phyloP scores from a whole-genome alignment of 1,140 invertebrate genomes.

The Drosophila truncata region DNA sequence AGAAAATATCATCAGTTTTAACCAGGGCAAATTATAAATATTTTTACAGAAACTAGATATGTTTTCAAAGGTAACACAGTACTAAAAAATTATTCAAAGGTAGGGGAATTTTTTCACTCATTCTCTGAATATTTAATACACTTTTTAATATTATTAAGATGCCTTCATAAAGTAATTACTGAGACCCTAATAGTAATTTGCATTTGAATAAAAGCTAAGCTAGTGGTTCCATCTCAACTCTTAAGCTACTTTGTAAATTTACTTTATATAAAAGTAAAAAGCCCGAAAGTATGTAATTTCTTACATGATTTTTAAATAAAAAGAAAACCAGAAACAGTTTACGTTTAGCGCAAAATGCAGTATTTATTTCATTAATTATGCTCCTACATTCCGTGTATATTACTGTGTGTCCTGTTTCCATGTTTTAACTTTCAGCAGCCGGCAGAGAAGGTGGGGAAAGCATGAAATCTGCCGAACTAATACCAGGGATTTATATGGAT shows the following conservation, averaged over 20 bases:
- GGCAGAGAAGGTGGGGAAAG: conserved; percentile 6
- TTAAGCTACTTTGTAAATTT: not conserved
- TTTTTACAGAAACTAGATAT: not conserved
- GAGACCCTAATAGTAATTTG: not conserved
- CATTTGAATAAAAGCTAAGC: not conserved
- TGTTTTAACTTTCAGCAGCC: conserved; percentile 24
- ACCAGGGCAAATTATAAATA: not conserved
- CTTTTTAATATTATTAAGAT: not conserved
- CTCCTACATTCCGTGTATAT: conserved; percentile 27
- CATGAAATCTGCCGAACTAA: conserved; percentile 31
- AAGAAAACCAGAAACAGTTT: not conserved
- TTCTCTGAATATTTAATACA: not conserved
- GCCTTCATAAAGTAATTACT: too few species aligned
- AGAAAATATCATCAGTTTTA: too few species aligned
- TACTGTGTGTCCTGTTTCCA: conserved; percentile 31
- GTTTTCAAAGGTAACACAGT: too few species aligned
- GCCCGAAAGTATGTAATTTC: conserved; percentile 34
- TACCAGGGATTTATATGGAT: conserved; percentile 28
- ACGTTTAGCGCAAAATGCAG: conserved; percentile 74
- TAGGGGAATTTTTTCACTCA: not conserved
- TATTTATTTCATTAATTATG: conserved; percentile 64
- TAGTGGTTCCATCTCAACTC: not conserved
- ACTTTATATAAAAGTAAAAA: not conserved
- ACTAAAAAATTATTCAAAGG: not conserved
- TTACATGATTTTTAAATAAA: not conserved